Conservation (phyloP, 2,797 vertebrate species). For the Pangasius mekongensis region DNA sequence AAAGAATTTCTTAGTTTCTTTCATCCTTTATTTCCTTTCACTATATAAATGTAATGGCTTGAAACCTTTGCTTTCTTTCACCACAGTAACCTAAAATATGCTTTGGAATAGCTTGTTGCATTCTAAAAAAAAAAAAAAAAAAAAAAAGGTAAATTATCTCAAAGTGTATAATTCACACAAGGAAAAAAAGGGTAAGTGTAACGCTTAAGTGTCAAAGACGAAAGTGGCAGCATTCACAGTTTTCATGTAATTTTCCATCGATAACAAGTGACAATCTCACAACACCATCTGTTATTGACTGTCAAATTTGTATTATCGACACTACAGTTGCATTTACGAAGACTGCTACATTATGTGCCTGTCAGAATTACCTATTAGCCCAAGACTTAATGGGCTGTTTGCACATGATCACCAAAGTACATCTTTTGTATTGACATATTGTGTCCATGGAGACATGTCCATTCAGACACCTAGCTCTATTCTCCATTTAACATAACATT, state of each 20-base stretch:
- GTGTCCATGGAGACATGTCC: constrained; percentile 33
- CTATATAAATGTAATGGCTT: background rate
- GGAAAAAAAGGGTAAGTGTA: background rate
- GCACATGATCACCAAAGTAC: constrained; percentile 35
- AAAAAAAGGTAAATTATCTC: background rate
- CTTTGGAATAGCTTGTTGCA: background rate
- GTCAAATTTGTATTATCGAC: constrained; percentile 49
- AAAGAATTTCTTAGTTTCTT: background rate
- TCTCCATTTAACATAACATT: constrained; percentile 14
- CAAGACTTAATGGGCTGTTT: constrained; percentile 44
- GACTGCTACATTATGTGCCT: constrained; percentile 26
- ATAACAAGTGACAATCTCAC: constrained; percentile 44
- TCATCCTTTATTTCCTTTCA: too few species aligned
- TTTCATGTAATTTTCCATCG: constrained; percentile 34
- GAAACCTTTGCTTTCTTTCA: background rate
- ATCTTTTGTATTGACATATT: constrained; percentile 39
- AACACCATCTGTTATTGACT: constrained; percentile 44
- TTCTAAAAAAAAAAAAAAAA: background rate
- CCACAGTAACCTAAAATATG: background rate
- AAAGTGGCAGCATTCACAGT: constrained; percentile 21
- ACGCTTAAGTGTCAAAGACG: background rate
- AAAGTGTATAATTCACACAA: background rate
- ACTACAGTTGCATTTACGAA: constrained; percentile 29
- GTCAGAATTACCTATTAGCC: constrained; percentile 53
- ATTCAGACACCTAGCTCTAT: constrained; percentile 5